phyloP scores from a whole-genome alignment of 1,140 invertebrate genomes.

The Probaryconus sp. region DNA sequence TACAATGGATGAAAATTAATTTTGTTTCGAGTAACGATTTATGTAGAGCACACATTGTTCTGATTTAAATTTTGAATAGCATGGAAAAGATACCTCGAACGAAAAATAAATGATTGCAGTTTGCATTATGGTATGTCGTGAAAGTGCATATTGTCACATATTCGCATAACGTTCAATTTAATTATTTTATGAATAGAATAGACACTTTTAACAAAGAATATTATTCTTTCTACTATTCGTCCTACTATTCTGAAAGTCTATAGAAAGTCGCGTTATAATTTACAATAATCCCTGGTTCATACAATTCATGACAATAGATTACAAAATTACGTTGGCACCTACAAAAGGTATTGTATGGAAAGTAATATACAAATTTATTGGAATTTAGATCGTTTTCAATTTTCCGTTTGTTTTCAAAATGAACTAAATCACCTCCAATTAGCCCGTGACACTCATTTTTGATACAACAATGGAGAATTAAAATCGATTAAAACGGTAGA shows the following conservation, averaged over 20 bases:
- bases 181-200: conserved; percentile 26
- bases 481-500: background rate
- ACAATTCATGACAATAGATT: conserved; percentile 33
- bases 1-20: too few species aligned
- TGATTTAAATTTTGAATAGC: background rate
- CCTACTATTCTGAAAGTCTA: conserved; percentile 16
- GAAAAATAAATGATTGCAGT: conserved; percentile 6
- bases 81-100: background rate
- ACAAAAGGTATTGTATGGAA: conserved; percentile 28
- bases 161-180: conserved; percentile 7
- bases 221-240: conserved; percentile 17
- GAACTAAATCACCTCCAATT: conserved; percentile 13
- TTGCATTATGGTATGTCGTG: background rate
- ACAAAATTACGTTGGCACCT: conserved; percentile 15
- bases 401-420: conserved; percentile 4
- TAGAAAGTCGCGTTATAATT: conserved; percentile 28
- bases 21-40: too few species aligned
- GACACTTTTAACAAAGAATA: conserved; percentile 24
- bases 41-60: too few species aligned
- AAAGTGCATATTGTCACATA: conserved; percentile 6
- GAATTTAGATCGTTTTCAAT: conserved; percentile 26
- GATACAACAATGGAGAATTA: background rate
- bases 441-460: background rate
- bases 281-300: conserved; percentile 21
- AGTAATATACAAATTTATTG: conserved; percentile 19